Conservation (phyloP, 2,888 invertebrate species). For the Macrosoma leucophasiata region DNA sequence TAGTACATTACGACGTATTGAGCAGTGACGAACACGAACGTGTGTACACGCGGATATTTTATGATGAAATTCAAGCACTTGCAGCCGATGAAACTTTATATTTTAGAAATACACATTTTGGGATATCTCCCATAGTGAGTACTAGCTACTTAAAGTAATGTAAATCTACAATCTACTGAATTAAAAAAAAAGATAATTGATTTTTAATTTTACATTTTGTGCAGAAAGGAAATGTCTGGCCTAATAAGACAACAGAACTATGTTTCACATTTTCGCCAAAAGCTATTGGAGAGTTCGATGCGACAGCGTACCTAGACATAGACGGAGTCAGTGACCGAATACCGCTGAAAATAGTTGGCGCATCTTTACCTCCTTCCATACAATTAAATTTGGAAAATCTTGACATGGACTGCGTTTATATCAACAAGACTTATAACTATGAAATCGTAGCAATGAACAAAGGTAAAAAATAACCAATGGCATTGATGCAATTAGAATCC, state of each 20-base stretch:
- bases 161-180: not conserved
- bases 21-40: conserved; percentile 59
- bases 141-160: not conserved
- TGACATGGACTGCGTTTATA: conserved; percentile 74
- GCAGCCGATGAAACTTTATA: conserved; percentile 54
- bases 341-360: conserved; percentile 67
- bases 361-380: conserved; percentile 75
- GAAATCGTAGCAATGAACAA: conserved; percentile 76
- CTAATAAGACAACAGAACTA: conserved; percentile 68
- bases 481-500: no score
- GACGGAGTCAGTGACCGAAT: conserved; percentile 71
- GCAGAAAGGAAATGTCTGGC: conserved; percentile 77
- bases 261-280: conserved; percentile 74
- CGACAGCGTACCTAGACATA: conserved; percentile 75
- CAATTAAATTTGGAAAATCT: conserved; percentile 72
- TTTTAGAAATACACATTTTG: conserved; percentile 61
- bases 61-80: conserved; percentile 58
- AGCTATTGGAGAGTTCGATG: conserved; percentile 62
- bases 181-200: conserved; percentile 6
- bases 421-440: conserved; percentile 75
- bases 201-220: conserved; percentile 18
- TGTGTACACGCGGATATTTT: conserved; percentile 62
- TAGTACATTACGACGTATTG: conserved; percentile 56
- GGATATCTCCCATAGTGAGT: conserved; percentile 72
- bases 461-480: no score